A percentile compares a stretch with the other conserved stretches of the same genome.
phyloP scores from a whole-genome alignment of 53 echinoderm and acorn worm species.

The Henricia sp. region DNA sequence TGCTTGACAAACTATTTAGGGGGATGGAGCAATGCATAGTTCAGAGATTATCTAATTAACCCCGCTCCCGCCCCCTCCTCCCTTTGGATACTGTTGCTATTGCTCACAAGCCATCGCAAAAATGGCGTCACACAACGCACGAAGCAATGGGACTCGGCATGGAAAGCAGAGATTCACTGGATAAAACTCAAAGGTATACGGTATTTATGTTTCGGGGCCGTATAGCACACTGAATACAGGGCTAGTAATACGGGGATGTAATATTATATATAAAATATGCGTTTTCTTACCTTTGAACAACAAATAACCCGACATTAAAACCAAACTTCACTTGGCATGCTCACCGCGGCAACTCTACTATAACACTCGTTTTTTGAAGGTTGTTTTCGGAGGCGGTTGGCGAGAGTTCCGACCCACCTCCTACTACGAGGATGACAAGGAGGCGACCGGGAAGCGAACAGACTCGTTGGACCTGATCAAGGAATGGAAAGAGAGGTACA shows the following conservation, averaged over 20 bases:
- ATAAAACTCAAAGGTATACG: no score
- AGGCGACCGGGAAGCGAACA: slow-evolving; percentile 32
- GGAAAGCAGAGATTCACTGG: no score
- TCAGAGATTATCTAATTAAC: no score
- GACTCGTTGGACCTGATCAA: slow-evolving; percentile 54
- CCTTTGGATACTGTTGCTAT: no score
- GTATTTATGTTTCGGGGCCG: neutral
- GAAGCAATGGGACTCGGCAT: no score
- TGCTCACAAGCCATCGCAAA: no score
- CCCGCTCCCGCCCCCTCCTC: no score
- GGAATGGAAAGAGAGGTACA: slow-evolving; percentile 26
- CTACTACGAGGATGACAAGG: slow-evolving; percentile 51
- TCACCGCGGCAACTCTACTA: neutral
- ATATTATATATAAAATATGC: neutral
- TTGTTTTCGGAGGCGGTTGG: slow-evolving; percentile 71
- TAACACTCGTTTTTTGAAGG: slow-evolving; percentile 20
- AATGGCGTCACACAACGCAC: no score
- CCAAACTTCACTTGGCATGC: neutral
- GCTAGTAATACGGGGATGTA: neutral
- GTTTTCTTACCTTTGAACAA: neutral
- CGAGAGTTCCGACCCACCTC: slow-evolving; percentile 45
- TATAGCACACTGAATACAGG: neutral
- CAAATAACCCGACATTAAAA: neutral
- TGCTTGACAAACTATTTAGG: no score
- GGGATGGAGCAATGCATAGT: no score